Evolutionary conservation across 2,888 invertebrate genomes (phyloP), one percentile per base, ranked within the genome.

Genomic region (Lasiommata megera): DNA sequence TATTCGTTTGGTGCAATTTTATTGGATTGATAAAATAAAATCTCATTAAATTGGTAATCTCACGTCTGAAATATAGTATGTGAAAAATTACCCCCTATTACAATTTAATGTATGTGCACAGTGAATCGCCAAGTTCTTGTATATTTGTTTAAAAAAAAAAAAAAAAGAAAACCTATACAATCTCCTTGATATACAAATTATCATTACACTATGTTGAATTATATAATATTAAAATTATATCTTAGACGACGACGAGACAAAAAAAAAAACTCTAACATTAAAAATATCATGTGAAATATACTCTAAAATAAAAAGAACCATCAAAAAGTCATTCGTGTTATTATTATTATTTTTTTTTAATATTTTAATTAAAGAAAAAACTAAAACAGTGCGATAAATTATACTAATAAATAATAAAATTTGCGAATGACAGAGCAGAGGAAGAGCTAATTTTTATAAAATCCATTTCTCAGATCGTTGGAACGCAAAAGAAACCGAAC

Each of bases 391-490:
- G 58, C 56, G 48, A 43, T 48, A 55, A 51, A 61, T 54, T 54
- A 63, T 51, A 57, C 61, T 63, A 61, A 63, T 63, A 59, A 64
- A 62, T 59, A 59, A 46, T 46, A 29, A 46, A 31, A 59, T 41
- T 58, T 40, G 38, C 63, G 63, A 63, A 36, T 57, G 61, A 58
- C 56, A 46, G 53, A 56, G 62, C 52, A 58, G 28, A 52, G 54
- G 54, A 56, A 43, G 51, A 51, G 37, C 38, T 46, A 38, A 56
- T 47, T 43, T 16, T 17, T 31, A 16, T 51, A 53, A 55, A 56
- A 61, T 53, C 55, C 55, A 48, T 41, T 48, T 71, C 70, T 84
- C 83, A 84, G 82, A 85, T 82, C 82, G 76, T 72, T 77, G 73
- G 74, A 77, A 74, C 71, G 71, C 67, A 72, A 65, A 63, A 58